A percentile compares a stretch with the other conserved stretches of the same genome.
Evolutionary conservation across 2,113 vertebrate genomes (phyloP).

Genomic region (Aspidoscelis tigris): DNA sequence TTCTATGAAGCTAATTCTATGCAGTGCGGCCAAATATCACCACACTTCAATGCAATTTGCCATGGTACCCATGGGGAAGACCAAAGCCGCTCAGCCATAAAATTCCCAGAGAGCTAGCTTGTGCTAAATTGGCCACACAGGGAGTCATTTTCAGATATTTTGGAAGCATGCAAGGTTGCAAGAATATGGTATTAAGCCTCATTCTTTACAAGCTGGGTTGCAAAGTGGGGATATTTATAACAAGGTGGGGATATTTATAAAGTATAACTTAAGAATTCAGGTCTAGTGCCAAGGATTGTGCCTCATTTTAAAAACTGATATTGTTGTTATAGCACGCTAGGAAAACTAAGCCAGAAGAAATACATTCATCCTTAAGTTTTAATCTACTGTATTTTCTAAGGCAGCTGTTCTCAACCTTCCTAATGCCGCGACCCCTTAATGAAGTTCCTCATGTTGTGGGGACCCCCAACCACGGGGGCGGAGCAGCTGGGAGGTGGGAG

Average conservation of each 20-base stretch:
- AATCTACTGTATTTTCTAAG: too few relatives aligned
- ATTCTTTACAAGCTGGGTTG: background rate
- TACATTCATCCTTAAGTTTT: too few relatives aligned
- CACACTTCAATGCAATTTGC: conserved; percentile 60
- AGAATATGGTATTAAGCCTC: background rate
- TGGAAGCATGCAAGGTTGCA: background rate
- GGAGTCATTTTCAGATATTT: background rate
- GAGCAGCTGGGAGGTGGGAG: too few relatives aligned
- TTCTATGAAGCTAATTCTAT: conserved; percentile 53
- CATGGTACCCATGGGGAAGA: conserved; percentile 6
- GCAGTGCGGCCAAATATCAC: conserved; percentile 58
- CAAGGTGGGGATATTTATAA: background rate
- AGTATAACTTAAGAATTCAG: background rate
- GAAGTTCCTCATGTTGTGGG: too few relatives aligned
- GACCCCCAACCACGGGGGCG: too few relatives aligned
- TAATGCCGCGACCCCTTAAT: too few relatives aligned
- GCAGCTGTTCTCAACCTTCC: too few relatives aligned
- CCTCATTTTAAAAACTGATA: too few relatives aligned
- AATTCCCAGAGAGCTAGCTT: background rate
- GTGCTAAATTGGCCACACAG: background rate
- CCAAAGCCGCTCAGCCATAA: background rate
- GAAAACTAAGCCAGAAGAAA: too few relatives aligned
- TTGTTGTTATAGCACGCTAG: too few relatives aligned
- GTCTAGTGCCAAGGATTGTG: too few relatives aligned
- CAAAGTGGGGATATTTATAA: background rate